phyloP scores from a whole-genome alignment of 2,888 invertebrate genomes.

The Eutolmus rufibarbis region DNA sequence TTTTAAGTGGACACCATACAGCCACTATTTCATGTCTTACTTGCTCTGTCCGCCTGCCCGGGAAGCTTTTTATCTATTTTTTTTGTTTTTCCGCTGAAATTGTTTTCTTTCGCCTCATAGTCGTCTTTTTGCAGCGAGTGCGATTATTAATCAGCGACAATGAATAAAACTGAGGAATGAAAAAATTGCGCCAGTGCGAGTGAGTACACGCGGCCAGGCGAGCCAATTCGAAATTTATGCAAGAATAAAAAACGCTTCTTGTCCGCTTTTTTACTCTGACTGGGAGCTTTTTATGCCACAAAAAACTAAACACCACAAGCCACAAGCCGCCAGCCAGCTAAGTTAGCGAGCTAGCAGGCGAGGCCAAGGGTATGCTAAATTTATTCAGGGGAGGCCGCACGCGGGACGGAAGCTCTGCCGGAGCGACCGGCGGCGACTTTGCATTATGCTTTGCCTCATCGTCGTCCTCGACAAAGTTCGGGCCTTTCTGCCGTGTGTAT shows the following conservation, averaged over 20 bases:
- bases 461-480: constrained; percentile 8
- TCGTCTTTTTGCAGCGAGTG: neutral
- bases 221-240: constrained; percentile 7
- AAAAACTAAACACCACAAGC: neutral
- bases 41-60: neutral
- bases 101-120: neutral
- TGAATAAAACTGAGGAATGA: neutral
- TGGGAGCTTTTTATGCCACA: neutral
- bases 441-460: neutral
- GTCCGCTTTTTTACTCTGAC: neutral
- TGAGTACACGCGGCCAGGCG: neutral
- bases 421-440: neutral
- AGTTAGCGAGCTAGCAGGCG: neutral
- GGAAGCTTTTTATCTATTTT: neutral
- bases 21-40: neutral
- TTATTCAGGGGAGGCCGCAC: neutral
- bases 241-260: neutral
- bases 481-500: neutral
- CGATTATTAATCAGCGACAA: constrained; percentile 24
- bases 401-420: neutral
- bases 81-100: neutral
- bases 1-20: neutral
- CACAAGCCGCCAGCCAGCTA: neutral
- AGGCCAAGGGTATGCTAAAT: constrained; percentile 34
- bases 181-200: neutral